Base-by-base conservation (phyloP, 1,140 invertebrate species). In the Tetramorium simillimum region DNA sequence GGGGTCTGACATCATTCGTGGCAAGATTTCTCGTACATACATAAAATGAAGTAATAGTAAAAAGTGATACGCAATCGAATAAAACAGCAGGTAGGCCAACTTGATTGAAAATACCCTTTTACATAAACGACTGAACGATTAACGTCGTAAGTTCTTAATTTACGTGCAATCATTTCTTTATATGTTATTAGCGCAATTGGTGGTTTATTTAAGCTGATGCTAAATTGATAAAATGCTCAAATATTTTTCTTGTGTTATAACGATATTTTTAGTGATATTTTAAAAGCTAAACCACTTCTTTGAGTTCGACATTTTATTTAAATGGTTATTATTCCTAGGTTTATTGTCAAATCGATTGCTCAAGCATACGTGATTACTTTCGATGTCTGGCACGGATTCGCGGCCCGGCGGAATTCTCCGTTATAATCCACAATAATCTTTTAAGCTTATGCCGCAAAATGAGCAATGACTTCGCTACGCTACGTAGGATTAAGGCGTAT, bases 401-500 rank as follows among this genome's bases (percentile, higher is more conserved):
- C 6, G 6, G 5, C 33, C 5, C 16, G 24, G 21, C 60, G 6
- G 3, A 82, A 73, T 72, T 58, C 12, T 60, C 43, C 80, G 40
- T 75, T 60, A 73, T 70, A 46, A 62, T 73, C 24, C 14, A 2
- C 18, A 21, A 24, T 84, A 84, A 60, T 62, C 53, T 73, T 12
- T 28, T 40, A 37, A 69, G 53, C 53, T 69, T 73, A 33, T 2
- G 46, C 24, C n/a, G 53, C 40, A n/a, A 73, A 60, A 84, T 33
- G 14, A 60, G 46, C 33, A 33, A 69, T 37, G 62, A 62, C 14
- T 82, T 58, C 7, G 37, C 53, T 70, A 18, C 16, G 33, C n/a
- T 43, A 16, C 33, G 6, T 73, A 33, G 67, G 67, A 82, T 82
- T 82, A 82, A 33, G 7, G 40, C n/a, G 37, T 58, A 82, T 82